These are phyloP conservation scores for Coracopsis vasa DNA, from an alignment of 2,113 vertebrate genomes.

Conservation along the genomic window DNA sequence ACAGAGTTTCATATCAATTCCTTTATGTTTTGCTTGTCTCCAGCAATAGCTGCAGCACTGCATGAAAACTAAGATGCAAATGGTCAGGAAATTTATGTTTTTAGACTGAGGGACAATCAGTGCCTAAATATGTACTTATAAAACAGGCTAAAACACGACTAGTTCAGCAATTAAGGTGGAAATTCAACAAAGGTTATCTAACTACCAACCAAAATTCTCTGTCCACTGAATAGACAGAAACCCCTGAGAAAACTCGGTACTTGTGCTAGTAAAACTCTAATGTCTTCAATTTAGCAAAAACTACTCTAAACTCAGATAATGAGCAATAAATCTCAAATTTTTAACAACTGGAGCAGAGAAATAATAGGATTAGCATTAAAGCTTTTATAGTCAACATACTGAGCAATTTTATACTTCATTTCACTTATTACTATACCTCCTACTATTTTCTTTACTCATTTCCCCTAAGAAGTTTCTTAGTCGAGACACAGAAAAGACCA, in stretches of 20 bases:
- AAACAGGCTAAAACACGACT: not conserved
- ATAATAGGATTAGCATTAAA: slow-evolving; percentile 38
- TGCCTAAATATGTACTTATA: not conserved
- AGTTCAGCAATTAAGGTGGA: not conserved
- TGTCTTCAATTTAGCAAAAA: not conserved
- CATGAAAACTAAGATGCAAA: not conserved
- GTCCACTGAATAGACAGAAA: not conserved
- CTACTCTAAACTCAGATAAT: not conserved
- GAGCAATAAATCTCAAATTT: slow-evolving; percentile 20
- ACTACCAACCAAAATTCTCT: not conserved
- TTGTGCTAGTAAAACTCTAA: not conserved
- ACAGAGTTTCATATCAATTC: not conserved
- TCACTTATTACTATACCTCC: not conserved
- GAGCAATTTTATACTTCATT: slow-evolving; percentile 47
- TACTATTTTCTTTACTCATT: not conserved
- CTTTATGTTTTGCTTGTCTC: not conserved
- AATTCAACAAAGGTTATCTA: not conserved
- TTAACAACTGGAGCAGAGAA: not conserved
- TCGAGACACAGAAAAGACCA: not conserved
- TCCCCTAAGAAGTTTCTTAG: not conserved
- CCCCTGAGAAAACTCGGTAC: not conserved
- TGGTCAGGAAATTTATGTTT: not conserved
- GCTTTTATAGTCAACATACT: not conserved
- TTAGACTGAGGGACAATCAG: not conserved
- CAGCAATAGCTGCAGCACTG: not conserved